Evolutionary conservation across 2,888 invertebrate species (phyloP).

Genomic region (Auanema freiburgensis): DNA sequence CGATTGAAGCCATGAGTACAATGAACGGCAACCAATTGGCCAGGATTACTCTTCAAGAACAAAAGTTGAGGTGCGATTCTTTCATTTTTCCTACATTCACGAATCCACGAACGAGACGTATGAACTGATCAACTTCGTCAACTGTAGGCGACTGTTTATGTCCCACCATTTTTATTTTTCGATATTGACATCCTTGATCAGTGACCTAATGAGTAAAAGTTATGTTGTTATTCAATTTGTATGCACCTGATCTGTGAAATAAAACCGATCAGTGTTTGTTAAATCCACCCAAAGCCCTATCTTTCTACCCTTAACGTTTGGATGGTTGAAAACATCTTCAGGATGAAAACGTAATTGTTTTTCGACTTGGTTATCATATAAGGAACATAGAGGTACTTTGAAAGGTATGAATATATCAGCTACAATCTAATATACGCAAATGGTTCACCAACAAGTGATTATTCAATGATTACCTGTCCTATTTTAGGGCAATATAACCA

Average conservation of each 20-base stretch:
- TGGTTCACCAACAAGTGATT: not conserved
- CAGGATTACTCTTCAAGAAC: slow-evolving; percentile 40
- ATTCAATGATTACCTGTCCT: slow-evolving; percentile 64
- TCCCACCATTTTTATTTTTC: slow-evolving; percentile 72
- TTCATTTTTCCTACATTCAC: slow-evolving; percentile 18
- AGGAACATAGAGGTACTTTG: slow-evolving; percentile 85
- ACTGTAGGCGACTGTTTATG: slow-evolving; percentile 87
- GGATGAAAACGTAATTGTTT: slow-evolving; percentile 79
- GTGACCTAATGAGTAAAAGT: slow-evolving; percentile 64
- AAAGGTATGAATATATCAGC: slow-evolving; percentile 86
- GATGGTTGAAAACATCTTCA: slow-evolving; percentile 77
- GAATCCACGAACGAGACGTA: slow-evolving; percentile 80
- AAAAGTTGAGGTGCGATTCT: not conserved
- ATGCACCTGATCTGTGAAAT: slow-evolving; percentile 77
- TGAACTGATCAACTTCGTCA: slow-evolving; percentile 84
- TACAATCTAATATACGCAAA: slow-evolving; percentile 30
- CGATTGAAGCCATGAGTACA: slow-evolving; percentile 98
- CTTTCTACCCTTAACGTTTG: slow-evolving; percentile 69
- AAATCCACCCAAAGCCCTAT: slow-evolving; percentile 94
- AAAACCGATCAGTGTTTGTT: slow-evolving; percentile 91
- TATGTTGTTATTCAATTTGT: not conserved
- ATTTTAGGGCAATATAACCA: slow-evolving; percentile 69
- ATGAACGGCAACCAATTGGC: slow-evolving; percentile 74
- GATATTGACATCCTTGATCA: slow-evolving; percentile 69
- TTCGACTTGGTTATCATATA: slow-evolving; percentile 82